phyloP scores from a whole-genome alignment of 1,140 invertebrate species.

The Lepidurus packardi region DNA sequence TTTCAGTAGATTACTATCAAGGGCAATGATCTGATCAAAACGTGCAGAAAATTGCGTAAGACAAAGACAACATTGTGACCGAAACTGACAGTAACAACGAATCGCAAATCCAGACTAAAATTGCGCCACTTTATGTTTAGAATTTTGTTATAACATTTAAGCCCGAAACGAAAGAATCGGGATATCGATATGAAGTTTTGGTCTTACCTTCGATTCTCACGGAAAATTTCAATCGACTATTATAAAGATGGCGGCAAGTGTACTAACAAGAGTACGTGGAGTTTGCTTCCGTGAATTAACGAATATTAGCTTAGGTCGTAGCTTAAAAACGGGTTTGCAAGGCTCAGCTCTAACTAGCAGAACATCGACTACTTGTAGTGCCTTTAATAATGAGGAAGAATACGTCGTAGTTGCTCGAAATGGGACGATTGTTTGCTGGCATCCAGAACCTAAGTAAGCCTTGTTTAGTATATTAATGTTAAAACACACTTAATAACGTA shows the following conservation, averaged over 20 bases:
- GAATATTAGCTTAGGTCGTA: neutral
- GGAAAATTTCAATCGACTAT: too few relatives aligned
- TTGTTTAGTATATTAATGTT: neutral
- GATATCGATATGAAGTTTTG: neutral
- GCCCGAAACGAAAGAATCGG: constrained; percentile 25
- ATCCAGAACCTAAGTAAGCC: constrained; percentile 57
- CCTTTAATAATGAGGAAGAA: constrained; percentile 37
- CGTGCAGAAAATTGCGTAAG: too few relatives aligned
- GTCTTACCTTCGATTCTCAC: neutral
- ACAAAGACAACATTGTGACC: too few relatives aligned
- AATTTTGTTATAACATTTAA: too few relatives aligned
- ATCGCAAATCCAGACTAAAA: too few relatives aligned
- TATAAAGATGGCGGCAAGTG: constrained; percentile 22
- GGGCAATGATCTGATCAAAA: too few relatives aligned
- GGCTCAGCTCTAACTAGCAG: neutral
- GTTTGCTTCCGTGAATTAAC: neutral
- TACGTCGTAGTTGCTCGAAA: constrained; percentile 62
- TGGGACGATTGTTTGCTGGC: constrained; percentile 78
- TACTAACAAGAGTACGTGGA: constrained; percentile 3
- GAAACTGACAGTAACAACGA: too few relatives aligned
- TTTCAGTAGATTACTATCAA: too few relatives aligned
- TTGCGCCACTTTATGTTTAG: too few relatives aligned
- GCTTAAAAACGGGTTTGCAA: neutral
- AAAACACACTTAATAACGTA: neutral
- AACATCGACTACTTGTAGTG: neutral